phyloP scores from a whole-genome alignment of 2,113 vertebrate species.

The Gasterosteus aculeatus region DNA sequence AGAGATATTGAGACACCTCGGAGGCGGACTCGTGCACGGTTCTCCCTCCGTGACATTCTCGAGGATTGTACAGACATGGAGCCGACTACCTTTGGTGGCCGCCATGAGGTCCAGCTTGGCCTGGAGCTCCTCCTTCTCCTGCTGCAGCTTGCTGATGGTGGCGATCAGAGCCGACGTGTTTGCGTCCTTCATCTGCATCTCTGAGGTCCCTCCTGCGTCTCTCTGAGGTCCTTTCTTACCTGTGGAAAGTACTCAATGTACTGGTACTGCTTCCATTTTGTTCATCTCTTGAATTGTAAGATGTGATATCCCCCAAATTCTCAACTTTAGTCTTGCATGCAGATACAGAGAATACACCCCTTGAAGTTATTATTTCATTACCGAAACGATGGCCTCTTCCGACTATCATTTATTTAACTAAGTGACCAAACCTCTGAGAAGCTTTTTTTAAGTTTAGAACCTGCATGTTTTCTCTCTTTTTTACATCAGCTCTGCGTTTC shows the following conservation, averaged over 20 bases:
- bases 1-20: not conserved
- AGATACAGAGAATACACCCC: no score
- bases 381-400: no score
- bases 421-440: no score
- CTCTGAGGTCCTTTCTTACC: conserved; percentile 45
- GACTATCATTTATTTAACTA: no score
- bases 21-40: not conserved
- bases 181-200: conserved; percentile 25
- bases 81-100: conserved; percentile 17
- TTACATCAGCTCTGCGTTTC: no score
- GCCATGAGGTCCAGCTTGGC: conserved; percentile 3
- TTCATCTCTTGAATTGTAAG: no score
- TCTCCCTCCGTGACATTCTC: not conserved
- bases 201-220: fast-evolving
- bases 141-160: conserved; percentile 31
- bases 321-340: no score
- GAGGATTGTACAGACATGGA: not conserved
- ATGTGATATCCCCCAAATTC: no score
- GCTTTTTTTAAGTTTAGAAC: no score
- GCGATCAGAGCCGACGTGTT: conserved; percentile 39
- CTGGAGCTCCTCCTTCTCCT: conserved; percentile 60
- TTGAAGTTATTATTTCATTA: no score
- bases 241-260: conserved; percentile 15
- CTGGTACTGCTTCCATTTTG: no score
- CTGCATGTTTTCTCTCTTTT: no score